Evolutionary conservation across 2,888 invertebrate genomes (phyloP), one percentile per base, ranked within the genome.

Genomic region (Pyrgus malvae): DNA sequence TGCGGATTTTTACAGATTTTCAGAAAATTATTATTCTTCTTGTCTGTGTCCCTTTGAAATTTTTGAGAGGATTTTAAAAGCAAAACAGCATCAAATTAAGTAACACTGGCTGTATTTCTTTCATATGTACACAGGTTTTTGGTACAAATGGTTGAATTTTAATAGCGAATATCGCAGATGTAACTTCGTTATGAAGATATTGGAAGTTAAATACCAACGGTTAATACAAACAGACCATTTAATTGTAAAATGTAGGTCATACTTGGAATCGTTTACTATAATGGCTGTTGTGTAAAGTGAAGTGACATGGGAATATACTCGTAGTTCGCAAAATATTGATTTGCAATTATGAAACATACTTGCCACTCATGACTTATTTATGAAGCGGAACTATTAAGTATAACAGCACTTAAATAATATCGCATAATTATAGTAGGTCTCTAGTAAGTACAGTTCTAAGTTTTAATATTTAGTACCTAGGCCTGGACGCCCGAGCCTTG

Each of bases 171-270:
- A 17, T 37, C 37, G n/a, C 37, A 5, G 11, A 9, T 38, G n/a
- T n/a, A n/a, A n/a, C n/a, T n/a, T n/a, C n/a, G n/a, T n/a, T n/a
- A n/a, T n/a, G n/a, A n/a, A n/a, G n/a, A n/a, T n/a, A n/a, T 23
- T 23, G 3, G 19, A 12, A 21, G 23, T 12, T 40, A 21, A 40
- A 40, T 19, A 23, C 7, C 40, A 21, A n/a, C 21, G 40, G 40
- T 40, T 42, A 38, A 58, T 53, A 59, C 55, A 58, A 60, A 56
- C 51, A 40, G 53, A 55, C 59, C 56, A 44, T 48, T 35, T 31
- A 56, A 61, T 49, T 44, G 56, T 61, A 46, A 56, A 60, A 62
- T 57, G 48, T 53, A 14, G 41, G 25, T 41, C 41, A 25, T 9
- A 25, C 16, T 23, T 11, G 23, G 14, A 7, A 11, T 41, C 3